Evolutionary conservation across 2,797 vertebrate species (phyloP).

Genomic region (Pyrocephalus nanus): DNA sequence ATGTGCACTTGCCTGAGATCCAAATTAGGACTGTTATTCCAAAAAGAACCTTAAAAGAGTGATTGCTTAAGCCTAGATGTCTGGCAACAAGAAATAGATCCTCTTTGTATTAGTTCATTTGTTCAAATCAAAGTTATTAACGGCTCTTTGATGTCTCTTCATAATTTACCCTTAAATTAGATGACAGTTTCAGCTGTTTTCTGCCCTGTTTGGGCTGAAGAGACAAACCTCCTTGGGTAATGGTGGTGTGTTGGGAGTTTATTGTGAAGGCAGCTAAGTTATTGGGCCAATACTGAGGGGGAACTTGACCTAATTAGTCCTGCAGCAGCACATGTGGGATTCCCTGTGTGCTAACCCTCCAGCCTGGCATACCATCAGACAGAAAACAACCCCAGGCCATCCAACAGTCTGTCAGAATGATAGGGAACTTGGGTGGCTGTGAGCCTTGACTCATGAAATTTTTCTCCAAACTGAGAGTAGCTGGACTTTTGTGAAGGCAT

Average conservation of each 20-base stretch:
- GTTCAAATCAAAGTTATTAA: neutral
- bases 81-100: neutral
- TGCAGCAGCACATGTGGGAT: neutral
- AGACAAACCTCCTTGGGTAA: neutral
- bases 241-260: fast-evolving
- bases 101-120: neutral
- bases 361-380: neutral
- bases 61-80: neutral
- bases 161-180: neutral
- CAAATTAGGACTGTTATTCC: neutral
- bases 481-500: neutral
- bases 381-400: neutral
- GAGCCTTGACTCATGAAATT: neutral
- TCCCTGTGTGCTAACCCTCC: neutral
- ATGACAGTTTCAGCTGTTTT: neutral
- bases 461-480: neutral
- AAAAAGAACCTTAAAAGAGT: neutral
- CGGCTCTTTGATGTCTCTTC: neutral
- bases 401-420: neutral
- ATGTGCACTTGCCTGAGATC: neutral
- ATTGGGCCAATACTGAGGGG: neutral
- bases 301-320: neutral
- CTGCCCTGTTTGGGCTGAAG: neutral
- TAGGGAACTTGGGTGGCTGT: fast-evolving
- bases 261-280: neutral